Base-by-base conservation (phyloP, 1,140 invertebrate species). In the Hyphantria cunea region DNA sequence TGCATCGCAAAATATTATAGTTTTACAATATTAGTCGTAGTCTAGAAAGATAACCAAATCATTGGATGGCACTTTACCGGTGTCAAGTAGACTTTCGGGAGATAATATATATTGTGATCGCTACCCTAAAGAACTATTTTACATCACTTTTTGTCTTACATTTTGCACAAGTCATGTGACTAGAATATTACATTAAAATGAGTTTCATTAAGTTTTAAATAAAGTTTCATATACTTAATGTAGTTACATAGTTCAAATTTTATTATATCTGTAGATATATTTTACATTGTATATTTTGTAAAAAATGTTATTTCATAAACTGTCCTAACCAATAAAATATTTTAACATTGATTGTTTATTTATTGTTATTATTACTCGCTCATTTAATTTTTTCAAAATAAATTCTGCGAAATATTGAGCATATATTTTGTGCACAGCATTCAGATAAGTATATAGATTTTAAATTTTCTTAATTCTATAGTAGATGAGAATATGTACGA, bases 1-100 rank as follows among this genome's bases (percentile, higher is more conserved):
- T 89, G 86, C 86, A 89, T 89, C 86, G 86, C 86, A 89, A 82
- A 84, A 72, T 76, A 74, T 82, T 82, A 76, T 58, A 72, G 70
- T 68, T 74, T 70, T 74, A 76, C 66, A 80, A 68, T 74, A 82
- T 76, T 83, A 83, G 69, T 68, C 76, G 75, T 83, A 83, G 69
- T 68, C 76, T 85, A 82, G 72, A 82, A 76, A 79, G 65, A 67
- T 86, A 85, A 84, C 68, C 58, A 76, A 84, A 76, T 66, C 51
- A 62, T 77, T 84, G 82, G 86, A 89, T 89, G 84, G 86, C 82
- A 89, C 79, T 76, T 77, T 74, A 74, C 71, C 78, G 71, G 44
- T 73, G 71, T 81, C 64, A 63, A 70, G 60, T 65, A 77, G 61
- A 75, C 69, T 61, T 68, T 66, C 15, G 52, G 55, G 39, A 64